Conservation (phyloP, 2,888 invertebrate genomes). For the Drepanosiphum platanoidis region DNA sequence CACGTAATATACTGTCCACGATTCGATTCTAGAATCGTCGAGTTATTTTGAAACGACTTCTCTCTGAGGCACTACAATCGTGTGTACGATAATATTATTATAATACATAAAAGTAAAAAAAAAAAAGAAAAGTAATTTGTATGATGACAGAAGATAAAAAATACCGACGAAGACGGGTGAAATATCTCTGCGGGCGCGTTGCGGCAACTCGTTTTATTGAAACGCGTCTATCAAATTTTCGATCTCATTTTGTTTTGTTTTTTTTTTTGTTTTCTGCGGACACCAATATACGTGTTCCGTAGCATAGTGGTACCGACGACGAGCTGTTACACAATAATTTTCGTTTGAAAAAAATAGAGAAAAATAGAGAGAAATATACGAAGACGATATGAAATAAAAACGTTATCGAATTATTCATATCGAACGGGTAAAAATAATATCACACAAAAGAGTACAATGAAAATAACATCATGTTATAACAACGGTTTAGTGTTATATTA, state of each 20-base stretch:
- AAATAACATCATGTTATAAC: background rate
- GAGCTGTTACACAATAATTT: too few relatives aligned
- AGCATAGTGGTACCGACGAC: too few relatives aligned
- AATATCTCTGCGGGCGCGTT: constrained; percentile 11
- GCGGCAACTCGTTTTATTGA: constrained; percentile 21
- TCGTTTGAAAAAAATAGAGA: background rate
- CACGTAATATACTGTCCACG: background rate
- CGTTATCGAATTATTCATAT: background rate
- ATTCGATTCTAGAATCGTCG: background rate
- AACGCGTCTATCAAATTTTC: constrained; percentile 12
- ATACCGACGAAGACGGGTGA: constrained; percentile 15
- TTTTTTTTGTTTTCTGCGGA: background rate
- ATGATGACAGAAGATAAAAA: constrained; percentile 48
- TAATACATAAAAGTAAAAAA: background rate
- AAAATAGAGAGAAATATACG: background rate
- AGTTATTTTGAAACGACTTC: constrained; percentile 14
- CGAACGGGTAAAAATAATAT: background rate
- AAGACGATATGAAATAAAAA: background rate
- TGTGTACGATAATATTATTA: background rate
- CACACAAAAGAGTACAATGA: background rate
- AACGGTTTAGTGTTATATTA: background rate
- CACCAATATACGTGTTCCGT: too few relatives aligned
- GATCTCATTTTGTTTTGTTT: background rate
- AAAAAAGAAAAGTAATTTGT: constrained; percentile 32
- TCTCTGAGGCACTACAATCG: background rate